Base-by-base conservation (phyloP, 2,888 invertebrate genomes). In the Brachyptera risi region DNA sequence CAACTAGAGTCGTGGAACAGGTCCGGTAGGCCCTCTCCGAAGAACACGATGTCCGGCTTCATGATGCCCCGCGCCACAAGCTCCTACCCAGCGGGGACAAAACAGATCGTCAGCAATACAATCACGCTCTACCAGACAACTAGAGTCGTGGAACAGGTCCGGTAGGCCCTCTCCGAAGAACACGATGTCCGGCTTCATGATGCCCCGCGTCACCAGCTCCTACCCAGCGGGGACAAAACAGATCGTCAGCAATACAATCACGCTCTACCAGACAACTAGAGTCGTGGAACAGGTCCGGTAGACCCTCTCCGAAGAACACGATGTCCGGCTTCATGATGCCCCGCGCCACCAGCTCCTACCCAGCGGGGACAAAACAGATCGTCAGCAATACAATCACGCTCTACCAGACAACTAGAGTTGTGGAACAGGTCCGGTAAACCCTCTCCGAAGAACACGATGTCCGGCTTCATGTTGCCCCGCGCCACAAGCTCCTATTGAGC, bases 381-480 rank as follows among this genome's bases (percentile, higher is more conserved):
- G n/a, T n/a, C n/a, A n/a, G n/a, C n/a, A n/a, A n/a, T n/a, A n/a
- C n/a, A n/a, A n/a, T n/a, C n/a, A n/a, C n/a, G n/a, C n/a, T n/a
- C n/a, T n/a, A n/a, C n/a, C n/a, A n/a, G n/a, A n/a, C n/a, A n/a
- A n/a, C n/a, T 89, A n/a, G 88, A 85, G 51, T 85, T 81, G 74
- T 95, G 93, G 73, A 94, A 95, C 66, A 85, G 85, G 66, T 89
- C 88, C 0, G 92, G 89, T 56, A 95, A 78, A 69, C 90, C 90
- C 78, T 95, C 94, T n/a, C 94, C 94, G 74, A 95, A 95, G 77
- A 95, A 95, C 15, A 94, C 93, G 70, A 95, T 95, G 72, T 95
- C 92, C 23, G 94, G 94, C 73, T 95, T 95, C 86, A 94, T 88
- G 56, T 95, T 87, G 51, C 86, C 85, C 68, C 79, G 79, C 58